Conservation (phyloP, 2,113 vertebrate genomes). For the Barnardius zonarius region DNA sequence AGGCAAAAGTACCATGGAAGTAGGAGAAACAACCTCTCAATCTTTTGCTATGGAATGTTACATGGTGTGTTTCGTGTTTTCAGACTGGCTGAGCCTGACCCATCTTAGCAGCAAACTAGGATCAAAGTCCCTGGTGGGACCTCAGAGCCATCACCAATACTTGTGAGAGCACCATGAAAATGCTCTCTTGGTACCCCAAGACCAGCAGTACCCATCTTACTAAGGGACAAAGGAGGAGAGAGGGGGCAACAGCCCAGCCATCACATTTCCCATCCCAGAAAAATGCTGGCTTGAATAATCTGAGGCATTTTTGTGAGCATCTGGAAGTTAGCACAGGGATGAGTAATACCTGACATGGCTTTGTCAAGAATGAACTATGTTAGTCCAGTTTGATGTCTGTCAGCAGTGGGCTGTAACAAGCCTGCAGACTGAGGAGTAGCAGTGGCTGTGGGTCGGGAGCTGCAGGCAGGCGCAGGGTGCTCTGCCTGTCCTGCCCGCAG, state of each 20-base stretch:
- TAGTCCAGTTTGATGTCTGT: neutral
- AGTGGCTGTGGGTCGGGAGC: neutral
- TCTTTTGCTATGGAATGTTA: neutral
- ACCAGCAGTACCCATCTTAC: neutral
- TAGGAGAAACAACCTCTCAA: neutral
- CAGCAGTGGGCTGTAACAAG: neutral
- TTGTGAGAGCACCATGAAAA: neutral
- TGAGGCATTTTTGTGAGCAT: neutral
- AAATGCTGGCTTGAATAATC: neutral
- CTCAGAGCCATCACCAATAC: neutral
- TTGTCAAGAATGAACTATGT: neutral
- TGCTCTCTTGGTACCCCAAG: neutral
- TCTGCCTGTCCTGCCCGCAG: neutral
- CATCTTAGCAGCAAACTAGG: neutral
- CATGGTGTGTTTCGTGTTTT: neutral
- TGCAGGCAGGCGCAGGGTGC: neutral
- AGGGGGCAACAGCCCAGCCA: neutral
- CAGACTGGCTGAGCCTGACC: neutral
- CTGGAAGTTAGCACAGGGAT: neutral
- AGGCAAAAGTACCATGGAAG: neutral
- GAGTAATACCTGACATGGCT: constrained; percentile 9
- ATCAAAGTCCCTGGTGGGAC: neutral
- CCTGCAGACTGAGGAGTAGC: rapidly evolving
- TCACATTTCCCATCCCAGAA: neutral
- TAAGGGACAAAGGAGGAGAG: neutral